Percentiles rank a stretch among this genome's conserved stretches.
Conservation (phyloP, 2,113 vertebrate genomes). For the Varanus salvator region DNA sequence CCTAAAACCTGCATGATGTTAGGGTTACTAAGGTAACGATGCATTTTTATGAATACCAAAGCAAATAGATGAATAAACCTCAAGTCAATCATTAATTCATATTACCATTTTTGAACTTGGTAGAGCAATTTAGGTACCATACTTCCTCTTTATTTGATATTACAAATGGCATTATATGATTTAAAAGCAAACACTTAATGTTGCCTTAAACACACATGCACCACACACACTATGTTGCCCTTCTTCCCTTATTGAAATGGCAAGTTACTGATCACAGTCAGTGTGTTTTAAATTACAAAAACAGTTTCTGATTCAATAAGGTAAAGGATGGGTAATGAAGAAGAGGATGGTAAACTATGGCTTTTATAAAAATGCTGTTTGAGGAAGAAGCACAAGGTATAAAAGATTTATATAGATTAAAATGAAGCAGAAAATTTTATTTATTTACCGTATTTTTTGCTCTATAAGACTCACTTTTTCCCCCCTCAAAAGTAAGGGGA, state of each 20-base stretch:
- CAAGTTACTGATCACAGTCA: conserved; percentile 47
- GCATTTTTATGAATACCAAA: conserved; percentile 53
- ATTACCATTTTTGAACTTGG: conserved; percentile 65
- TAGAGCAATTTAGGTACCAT: conserved; percentile 63
- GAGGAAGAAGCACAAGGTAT: not conserved
- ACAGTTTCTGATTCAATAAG: not conserved
- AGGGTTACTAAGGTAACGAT: conserved; percentile 70
- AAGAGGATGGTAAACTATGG: not conserved
- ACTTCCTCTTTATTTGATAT: conserved; percentile 67
- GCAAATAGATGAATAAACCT: conserved; percentile 73
- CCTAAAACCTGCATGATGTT: conserved; percentile 58
- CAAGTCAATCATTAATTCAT: conserved; percentile 81
- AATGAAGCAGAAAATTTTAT: not conserved
- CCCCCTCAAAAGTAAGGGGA: too few species aligned
- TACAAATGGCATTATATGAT: conserved; percentile 75
- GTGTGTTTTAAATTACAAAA: not conserved
- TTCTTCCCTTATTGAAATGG: conserved; percentile 47
- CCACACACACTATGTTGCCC: conserved; percentile 49
- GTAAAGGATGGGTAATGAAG: not conserved
- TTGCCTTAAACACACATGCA: conserved; percentile 27
- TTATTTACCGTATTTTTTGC: too few species aligned
- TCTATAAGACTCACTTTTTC: too few species aligned
- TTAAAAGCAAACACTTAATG: conserved; percentile 76
- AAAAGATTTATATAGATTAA: not conserved
- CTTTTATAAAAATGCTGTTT: not conserved